These are phyloP conservation scores for Philaethria dido DNA, from an alignment of 2,888 invertebrate species.

Conservation along the genomic window DNA sequence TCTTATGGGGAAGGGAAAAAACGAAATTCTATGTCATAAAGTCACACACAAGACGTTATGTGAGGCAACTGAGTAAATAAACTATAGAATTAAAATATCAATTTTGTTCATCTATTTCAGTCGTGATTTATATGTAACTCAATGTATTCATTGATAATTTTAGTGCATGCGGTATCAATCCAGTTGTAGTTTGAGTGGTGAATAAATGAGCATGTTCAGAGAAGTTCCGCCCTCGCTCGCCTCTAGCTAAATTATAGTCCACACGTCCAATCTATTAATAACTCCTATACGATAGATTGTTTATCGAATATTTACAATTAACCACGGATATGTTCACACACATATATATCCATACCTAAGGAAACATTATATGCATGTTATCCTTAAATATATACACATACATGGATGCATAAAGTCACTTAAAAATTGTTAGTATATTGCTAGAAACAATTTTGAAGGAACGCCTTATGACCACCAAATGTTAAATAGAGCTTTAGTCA, in stretches of 20 bases:
- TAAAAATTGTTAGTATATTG: too few relatives aligned
- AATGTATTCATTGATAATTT: conserved; percentile 34
- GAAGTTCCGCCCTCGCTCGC: conserved; percentile 43
- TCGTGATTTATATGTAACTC: background rate
- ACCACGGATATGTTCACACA: background rate
- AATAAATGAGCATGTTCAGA: conserved; percentile 47
- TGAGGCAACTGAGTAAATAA: background rate
- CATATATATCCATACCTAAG: background rate
- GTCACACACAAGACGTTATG: background rate
- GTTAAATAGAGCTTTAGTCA: too few relatives aligned
- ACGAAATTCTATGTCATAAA: background rate
- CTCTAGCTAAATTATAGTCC: conserved; percentile 41
- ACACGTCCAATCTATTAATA: conserved; percentile 46
- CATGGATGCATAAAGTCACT: too few relatives aligned
- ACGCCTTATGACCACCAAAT: too few relatives aligned
- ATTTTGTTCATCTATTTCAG: background rate
- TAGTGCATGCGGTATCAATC: conserved; percentile 36
- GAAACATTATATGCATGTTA: too few relatives aligned
- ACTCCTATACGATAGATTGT: conserved; percentile 32
- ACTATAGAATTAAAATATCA: background rate
- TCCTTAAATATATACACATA: too few relatives aligned
- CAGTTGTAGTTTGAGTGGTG: conserved; percentile 37
- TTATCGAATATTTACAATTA: conserved; percentile 25
- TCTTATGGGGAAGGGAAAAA: background rate
- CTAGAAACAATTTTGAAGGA: too few relatives aligned